Conservation (phyloP, 2,113 vertebrate species). For the Paedocypris sp. region DNA sequence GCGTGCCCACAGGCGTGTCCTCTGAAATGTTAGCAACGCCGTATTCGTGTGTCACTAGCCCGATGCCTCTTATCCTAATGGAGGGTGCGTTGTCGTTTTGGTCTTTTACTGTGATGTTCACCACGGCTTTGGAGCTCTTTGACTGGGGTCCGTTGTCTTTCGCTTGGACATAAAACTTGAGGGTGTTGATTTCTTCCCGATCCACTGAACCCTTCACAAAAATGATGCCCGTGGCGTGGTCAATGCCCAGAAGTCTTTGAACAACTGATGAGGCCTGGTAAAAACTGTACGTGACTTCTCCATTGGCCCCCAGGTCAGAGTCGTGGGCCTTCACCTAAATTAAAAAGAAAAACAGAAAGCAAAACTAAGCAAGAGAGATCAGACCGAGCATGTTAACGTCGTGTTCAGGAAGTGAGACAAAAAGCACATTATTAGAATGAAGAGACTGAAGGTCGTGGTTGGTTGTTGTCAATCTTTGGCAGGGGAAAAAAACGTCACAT, state of each 20-base stretch:
- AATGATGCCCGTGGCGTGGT: slow-evolving; percentile 79
- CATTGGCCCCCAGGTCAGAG: slow-evolving; percentile 80
- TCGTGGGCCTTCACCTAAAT: slow-evolving; percentile 84
- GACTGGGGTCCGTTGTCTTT: slow-evolving; percentile 83
- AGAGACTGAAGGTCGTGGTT: too few species aligned
- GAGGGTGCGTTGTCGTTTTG: slow-evolving; percentile 86
- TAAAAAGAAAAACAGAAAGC: slow-evolving; percentile 15
- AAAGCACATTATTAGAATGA: too few species aligned
- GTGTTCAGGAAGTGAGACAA: too few species aligned
- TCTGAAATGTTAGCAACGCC: slow-evolving; percentile 93
- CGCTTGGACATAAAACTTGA: slow-evolving; percentile 83
- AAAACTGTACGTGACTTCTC: slow-evolving; percentile 84
- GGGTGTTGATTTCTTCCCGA: slow-evolving; percentile 77
- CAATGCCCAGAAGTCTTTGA: slow-evolving; percentile 79
- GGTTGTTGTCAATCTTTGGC: too few species aligned
- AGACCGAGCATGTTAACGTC: too few species aligned
- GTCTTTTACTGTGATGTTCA: slow-evolving; percentile 79
- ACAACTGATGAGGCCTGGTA: slow-evolving; percentile 77
- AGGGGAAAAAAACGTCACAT: slow-evolving; percentile 14
- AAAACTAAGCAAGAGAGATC: neutral
- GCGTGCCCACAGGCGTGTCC: slow-evolving; percentile 83
- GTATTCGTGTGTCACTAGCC: slow-evolving; percentile 82
- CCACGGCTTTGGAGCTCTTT: slow-evolving; percentile 77
- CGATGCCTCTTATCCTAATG: slow-evolving; percentile 89
- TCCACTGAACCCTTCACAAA: slow-evolving; percentile 85